phyloP scores from a whole-genome alignment of 2,113 vertebrate genomes.

The Erythrolamprus reginae region DNA sequence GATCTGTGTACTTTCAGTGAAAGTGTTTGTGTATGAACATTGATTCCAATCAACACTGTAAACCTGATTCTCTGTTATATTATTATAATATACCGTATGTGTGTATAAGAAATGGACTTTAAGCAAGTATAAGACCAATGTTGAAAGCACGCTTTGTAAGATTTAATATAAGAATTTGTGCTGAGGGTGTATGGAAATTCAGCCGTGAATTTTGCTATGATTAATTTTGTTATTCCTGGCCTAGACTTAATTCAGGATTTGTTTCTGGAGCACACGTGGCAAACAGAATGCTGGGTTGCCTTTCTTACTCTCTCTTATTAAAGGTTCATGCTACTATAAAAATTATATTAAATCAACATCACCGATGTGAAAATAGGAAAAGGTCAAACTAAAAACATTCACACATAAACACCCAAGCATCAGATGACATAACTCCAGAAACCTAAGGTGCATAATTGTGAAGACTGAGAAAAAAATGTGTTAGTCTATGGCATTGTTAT shows the following conservation, averaged over 20 bases:
- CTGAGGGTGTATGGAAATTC: background rate
- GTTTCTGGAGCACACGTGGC: constrained; percentile 5
- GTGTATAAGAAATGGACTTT: constrained; percentile 36
- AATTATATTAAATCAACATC: background rate
- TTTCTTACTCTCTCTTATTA: background rate
- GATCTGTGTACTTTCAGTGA: constrained; percentile 61
- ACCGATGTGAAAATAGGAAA: background rate
- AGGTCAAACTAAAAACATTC: rapidly evolving
- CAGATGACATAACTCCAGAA: constrained; percentile 26
- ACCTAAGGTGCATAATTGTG: constrained; percentile 49
- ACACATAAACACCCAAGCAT: background rate
- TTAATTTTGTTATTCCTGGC: background rate
- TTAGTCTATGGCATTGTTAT: background rate
- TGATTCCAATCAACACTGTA: constrained; percentile 58
- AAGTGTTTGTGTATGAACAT: constrained; percentile 54
- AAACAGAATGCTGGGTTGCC: background rate
- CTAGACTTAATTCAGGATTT: constrained; percentile 9
- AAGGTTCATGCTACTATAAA: background rate
- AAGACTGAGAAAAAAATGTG: constrained; percentile 56
- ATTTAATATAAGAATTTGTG: background rate
- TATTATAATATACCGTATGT: constrained; percentile 2
- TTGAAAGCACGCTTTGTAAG: constrained; percentile 18
- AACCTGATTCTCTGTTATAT: constrained; percentile 8
- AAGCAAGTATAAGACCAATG: constrained; percentile 26
- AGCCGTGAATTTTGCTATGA: background rate